These are phyloP conservation scores for Aplocera efformata DNA, from an alignment of 2,888 invertebrate species.

Conservation along the genomic window DNA sequence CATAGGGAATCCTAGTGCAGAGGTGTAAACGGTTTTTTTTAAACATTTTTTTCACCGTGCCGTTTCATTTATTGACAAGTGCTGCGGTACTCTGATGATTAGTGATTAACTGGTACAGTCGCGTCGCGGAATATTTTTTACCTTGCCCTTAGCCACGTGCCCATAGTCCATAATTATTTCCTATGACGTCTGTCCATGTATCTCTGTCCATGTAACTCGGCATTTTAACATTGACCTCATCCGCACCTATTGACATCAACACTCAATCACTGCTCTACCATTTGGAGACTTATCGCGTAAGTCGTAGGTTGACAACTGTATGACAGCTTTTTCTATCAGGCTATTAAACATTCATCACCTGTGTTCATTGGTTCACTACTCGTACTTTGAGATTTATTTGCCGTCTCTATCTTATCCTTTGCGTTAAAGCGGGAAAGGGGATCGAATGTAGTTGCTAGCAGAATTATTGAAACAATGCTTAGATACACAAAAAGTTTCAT, in stretches of 20 bases:
- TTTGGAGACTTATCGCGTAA: background rate
- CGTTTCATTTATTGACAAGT: too few relatives aligned
- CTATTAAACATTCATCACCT: slow-evolving; percentile 19
- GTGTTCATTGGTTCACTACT: background rate
- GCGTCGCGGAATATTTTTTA: too few relatives aligned
- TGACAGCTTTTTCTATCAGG: background rate
- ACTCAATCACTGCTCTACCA: slow-evolving; percentile 1
- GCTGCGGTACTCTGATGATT: too few relatives aligned
- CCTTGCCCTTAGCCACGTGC: too few relatives aligned
- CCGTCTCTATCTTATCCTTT: slow-evolving; percentile 2
- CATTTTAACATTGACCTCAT: slow-evolving; percentile 6
- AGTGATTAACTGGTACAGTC: too few relatives aligned
- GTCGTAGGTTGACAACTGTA: background rate
- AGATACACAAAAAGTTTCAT: too few relatives aligned
- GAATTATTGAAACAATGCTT: too few relatives aligned
- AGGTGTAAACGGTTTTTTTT: too few relatives aligned
- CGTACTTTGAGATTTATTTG: background rate
- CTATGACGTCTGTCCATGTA: background rate
- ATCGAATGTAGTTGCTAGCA: too few relatives aligned
- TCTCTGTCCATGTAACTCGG: background rate
- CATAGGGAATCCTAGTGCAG: too few relatives aligned
- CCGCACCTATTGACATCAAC: slow-evolving; percentile 1
- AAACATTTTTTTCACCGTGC: too few relatives aligned
- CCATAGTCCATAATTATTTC: too few relatives aligned
- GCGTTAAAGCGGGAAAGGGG: slow-evolving; percentile 1